Evolutionary conservation across 1,140 invertebrate genomes (phyloP), one percentile per base, ranked within the genome.

Genomic region (Lordiphosa clarofinis): DNA sequence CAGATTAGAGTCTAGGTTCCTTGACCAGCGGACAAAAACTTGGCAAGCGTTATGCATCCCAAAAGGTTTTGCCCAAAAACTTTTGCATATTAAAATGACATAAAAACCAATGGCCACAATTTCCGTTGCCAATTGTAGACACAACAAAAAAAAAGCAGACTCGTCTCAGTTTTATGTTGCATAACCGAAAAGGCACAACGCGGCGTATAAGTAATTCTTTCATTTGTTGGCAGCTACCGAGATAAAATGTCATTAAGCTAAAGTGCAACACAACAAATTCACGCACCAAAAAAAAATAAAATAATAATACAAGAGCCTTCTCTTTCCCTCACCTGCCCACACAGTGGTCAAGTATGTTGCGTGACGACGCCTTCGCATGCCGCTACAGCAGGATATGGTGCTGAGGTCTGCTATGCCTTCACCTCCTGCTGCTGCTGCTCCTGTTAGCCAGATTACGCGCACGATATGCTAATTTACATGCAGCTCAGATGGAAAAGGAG

Each of bases 391-490:
- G 76, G 66, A 67, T 61, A 64, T 53, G 40, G 58, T 31, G 28
- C 28, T 31, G 28, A 58, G 55, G 49, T 13, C 24, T 12, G 10
- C 50, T 37, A 5, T 7, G 10, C 19, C 21, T 12, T 24, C 11
- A 37, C 11, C 35, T 50, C 15, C 15, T 10, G 37, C 12, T 37
- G 4, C n/a, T 56, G 10, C 35, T 28, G 37, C 76, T 82, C 73
- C 70, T 70, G 69, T 73, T 78, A 63, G 60, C 78, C 73, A 84
- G 78, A 84, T 84, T 84, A 84, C 73, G 73, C 79, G 78, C 78
- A 86, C 73, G 78, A 84, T 84, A 84, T 84, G 78, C 78, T 84
- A 84, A 84, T 84, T 84, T 86, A 86, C 78, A 78, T 66, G 73
- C 65, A 63, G 73, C 42, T 55, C 56, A 53, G 37, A 53, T 31